Percentiles rank a stretch among this genome's conserved stretches.
Conservation (phyloP, 2,113 vertebrate genomes). For the Antennarius striatus region DNA sequence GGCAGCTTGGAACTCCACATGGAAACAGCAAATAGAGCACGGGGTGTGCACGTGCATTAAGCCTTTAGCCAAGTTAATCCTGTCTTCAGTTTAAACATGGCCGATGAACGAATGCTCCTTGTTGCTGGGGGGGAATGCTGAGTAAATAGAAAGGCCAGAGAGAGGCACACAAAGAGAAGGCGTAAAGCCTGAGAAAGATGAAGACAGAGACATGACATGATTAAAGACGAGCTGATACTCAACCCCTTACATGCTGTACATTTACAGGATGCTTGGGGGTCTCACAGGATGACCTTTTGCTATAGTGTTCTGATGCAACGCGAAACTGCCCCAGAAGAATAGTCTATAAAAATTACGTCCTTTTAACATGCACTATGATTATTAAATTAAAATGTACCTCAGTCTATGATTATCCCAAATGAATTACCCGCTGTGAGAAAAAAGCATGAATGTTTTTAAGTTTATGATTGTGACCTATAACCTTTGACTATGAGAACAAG, state of each 20-base stretch:
- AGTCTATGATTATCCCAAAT: conserved; percentile 2
- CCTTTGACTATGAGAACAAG: conserved; percentile 27
- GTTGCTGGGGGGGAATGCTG: conserved; percentile 47
- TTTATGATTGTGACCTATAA: conserved; percentile 24
- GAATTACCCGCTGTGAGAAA: neutral
- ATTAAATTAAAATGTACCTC: too few species aligned
- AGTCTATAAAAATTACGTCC: too few species aligned
- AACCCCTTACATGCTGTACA: conserved; percentile 19
- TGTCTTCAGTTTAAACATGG: conserved; percentile 68
- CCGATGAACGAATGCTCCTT: conserved; percentile 47
- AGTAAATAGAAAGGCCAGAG: conserved; percentile 48
- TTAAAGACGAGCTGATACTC: conserved; percentile 40
- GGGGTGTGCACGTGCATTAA: conserved; percentile 60
- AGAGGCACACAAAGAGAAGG: conserved; percentile 23
- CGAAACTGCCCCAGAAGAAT: too few species aligned
- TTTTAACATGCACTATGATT: too few species aligned
- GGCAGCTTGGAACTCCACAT: conserved; percentile 58
- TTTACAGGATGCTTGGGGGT: conserved; percentile 17
- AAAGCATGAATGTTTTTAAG: conserved; percentile 7
- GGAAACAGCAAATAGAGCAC: conserved; percentile 70
- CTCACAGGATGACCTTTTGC: conserved; percentile 7
- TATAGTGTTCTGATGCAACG: neutral
- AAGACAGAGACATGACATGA: conserved; percentile 20
- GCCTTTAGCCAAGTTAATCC: conserved; percentile 69
- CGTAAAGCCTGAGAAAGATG: conserved; percentile 5